Evolutionary conservation across 1,140 invertebrate genomes (phyloP), one percentile per base, ranked within the genome.

Genomic region (Aphelinus atriplicis): DNA sequence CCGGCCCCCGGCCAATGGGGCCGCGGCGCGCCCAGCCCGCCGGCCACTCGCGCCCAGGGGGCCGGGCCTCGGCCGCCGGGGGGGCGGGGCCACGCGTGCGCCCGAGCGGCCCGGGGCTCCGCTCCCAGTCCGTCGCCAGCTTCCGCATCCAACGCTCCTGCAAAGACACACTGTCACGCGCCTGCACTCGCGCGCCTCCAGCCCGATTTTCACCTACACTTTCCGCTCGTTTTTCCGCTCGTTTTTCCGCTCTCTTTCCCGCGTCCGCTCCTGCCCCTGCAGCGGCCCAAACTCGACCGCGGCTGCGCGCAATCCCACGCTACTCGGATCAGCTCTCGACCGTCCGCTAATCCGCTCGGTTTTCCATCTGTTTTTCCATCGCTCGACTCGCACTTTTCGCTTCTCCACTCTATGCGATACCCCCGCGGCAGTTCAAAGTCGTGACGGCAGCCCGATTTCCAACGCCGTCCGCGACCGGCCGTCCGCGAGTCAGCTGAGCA

Each of bases 41-140:
- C 80, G 77, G 45, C 56, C 1, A 1, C 7, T 7, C 1, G 26
- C 56, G 47, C 67, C 26, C 26, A 26, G 26, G 26, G 26, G 26
- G 51, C 78, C 73, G 75, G 2, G 3, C 45, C 1, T n/a, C 4
- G 9, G 57, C 26, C 26, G 26, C 26, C 10, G 3, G 7, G 60
- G 46, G 26, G 46, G 42, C 70, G 81, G 2, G 45, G 53, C 55
- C 51, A 63, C 81, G 80, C 79, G 79, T 76, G 73, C 61, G 10
- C 26, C 42, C 60, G 51, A 42, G 50, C 75, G 51, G 58, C 55
- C 56, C 69, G 74, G 6, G 48, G 9, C 70, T 53, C 50, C 55
- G 65, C 50, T 56, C 56, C 26, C 67, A 64, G 74, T 65, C 67
- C 67, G 56, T 55, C n/a, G 51, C 72, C 77, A 26, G 26, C 26